Conservation (phyloP, 2,113 vertebrate genomes). For the Eudyptes chrysolophus region DNA sequence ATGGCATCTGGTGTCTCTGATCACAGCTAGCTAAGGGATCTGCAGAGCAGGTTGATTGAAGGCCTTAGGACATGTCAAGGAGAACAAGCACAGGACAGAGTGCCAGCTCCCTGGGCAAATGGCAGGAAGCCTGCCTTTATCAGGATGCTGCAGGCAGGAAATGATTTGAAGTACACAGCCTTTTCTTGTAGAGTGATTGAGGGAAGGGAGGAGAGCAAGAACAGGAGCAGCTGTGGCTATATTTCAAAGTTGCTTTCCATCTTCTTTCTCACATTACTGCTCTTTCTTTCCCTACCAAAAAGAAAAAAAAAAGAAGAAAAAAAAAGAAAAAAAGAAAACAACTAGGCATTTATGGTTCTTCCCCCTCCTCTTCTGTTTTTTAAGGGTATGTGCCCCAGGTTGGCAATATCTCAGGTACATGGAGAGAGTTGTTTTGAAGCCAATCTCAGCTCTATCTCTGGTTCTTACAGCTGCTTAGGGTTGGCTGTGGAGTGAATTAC, state of each 20-base stretch:
- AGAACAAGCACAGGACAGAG: constrained; percentile 43
- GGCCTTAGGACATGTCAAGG: constrained; percentile 42
- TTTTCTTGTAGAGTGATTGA: constrained; percentile 37
- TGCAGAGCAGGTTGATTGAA: constrained; percentile 32
- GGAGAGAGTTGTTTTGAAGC: background rate
- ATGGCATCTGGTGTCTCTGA: background rate
- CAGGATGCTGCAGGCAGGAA: constrained; percentile 67
- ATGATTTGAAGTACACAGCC: constrained; percentile 35
- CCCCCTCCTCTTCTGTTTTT: background rate
- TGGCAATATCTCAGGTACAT: background rate
- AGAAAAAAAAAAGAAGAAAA: background rate
- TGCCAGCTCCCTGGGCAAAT: background rate
- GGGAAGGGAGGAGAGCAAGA: constrained; percentile 14
- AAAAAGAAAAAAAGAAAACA: no score
- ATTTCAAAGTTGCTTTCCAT: constrained; percentile 27
- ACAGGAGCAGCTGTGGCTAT: background rate
- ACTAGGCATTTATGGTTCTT: background rate
- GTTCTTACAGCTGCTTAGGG: background rate
- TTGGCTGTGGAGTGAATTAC: background rate
- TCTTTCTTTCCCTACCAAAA: background rate
- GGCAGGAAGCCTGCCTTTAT: constrained; percentile 58
- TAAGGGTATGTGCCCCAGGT: background rate
- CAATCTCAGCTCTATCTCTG: background rate
- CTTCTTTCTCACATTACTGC: background rate
- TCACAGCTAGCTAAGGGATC: background rate